These are phyloP conservation scores for Ophioderma brevispina DNA, from an alignment of 35 echinoderm and acorn worm species.

Conservation along the genomic window DNA sequence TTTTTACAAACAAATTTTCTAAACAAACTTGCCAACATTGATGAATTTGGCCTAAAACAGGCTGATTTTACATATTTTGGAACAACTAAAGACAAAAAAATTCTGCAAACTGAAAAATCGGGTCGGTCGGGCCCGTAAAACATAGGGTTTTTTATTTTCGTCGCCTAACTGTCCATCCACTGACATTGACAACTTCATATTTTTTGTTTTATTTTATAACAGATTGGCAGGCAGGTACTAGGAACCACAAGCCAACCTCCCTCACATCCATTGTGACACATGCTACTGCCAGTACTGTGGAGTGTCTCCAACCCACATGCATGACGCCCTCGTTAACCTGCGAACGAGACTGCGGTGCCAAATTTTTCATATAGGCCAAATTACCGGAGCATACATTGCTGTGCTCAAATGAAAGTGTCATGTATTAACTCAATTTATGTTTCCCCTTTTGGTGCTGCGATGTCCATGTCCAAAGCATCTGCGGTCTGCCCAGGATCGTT, in stretches of 20 bases:
- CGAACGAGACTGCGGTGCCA: conserved; percentile 79
- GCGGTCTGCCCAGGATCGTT: conserved; percentile 81
- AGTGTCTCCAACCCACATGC: neutral
- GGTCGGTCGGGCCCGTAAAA: too few relatives aligned
- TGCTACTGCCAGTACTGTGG: neutral
- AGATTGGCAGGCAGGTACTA: too few relatives aligned
- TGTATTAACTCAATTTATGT: conserved; percentile 88
- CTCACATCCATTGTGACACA: neutral
- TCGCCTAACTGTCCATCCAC: too few relatives aligned
- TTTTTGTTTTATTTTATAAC: too few relatives aligned
- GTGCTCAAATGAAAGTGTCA: conserved; percentile 62
- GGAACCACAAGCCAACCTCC: neutral
- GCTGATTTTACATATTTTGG: too few relatives aligned
- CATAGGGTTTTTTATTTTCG: too few relatives aligned
- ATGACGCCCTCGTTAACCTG: conserved; percentile 72
- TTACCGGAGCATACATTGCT: conserved; percentile 58
- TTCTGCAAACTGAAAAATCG: too few relatives aligned
- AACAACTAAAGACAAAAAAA: too few relatives aligned
- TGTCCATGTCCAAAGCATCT: conserved; percentile 58
- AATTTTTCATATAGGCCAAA: conserved; percentile 84
- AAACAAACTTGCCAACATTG: too few relatives aligned
- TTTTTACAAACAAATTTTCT: too few relatives aligned
- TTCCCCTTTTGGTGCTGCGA: conserved; percentile 64
- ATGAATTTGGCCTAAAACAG: too few relatives aligned
- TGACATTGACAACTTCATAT: too few relatives aligned